Base-by-base conservation (phyloP, 2,888 invertebrate genomes). In the Troglohyphantes excavatus region DNA sequence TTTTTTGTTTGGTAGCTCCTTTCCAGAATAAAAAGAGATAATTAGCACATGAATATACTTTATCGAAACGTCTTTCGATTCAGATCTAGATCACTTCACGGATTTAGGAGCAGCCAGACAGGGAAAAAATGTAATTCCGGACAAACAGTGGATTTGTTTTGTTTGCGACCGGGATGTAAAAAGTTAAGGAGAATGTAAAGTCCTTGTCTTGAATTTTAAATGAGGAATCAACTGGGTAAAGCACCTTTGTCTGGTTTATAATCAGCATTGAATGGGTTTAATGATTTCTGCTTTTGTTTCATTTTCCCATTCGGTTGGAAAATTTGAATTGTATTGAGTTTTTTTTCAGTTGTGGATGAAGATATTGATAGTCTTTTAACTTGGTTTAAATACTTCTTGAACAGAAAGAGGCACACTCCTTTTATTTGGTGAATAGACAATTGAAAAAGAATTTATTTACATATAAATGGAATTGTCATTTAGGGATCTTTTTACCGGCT, bases 31-130 rank as follows among this genome's bases (percentile, higher is more conserved):
- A 81, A 81, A 67, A 88, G 59, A 65, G 81, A 81, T 88, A 81
- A 88, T 88, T 88, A 89, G 88, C 88, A 76, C 88, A 82, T 82
- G 88, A 88, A 82, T 82, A 88, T 89, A 89, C 88, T 83, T 89
- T 76, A 68, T 83, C 75, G 73, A 59, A 67, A 26, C 27, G 27
- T 53, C 81, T 46, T 75, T 75, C 87, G 17, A 53, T 23, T 84
- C 27, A 63, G 53, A 63, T 59, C 53, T 17, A 67, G 82, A 82
- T 75, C 82, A 76, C 75, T 89, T 82, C 39, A 19, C 17, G 83
- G 73, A 63, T 68, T 70, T 73, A n/a, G 65, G 27, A 83, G 46
- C 73, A 72, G 67, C 67, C 73, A 46, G 83, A 46, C 46, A 19
- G 59, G 70, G 61, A 84, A 75, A 79, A 27, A 68, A n/a, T n/a